Evolutionary conservation across 2,888 invertebrate genomes (phyloP), one percentile per base, ranked within the genome.

Genomic region (Parnassius glacialis): DNA sequence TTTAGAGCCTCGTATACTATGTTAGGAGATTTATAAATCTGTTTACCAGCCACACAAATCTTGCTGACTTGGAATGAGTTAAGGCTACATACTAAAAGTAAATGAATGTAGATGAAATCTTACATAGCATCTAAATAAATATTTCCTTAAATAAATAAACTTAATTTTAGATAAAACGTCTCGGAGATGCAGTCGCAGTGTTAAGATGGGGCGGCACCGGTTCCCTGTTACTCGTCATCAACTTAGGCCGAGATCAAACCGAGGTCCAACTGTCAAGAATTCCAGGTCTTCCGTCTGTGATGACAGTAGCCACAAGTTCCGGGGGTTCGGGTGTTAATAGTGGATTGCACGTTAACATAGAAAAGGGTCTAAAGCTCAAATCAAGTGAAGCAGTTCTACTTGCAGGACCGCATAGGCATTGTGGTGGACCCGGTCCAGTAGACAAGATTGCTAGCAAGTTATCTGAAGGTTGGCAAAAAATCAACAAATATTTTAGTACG

Each of bases 91-190:
- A 25, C 34, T 34, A 7, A 34, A 1, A 7, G 34, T 34, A 34
- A 34, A 7, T 34, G 5, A 1, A 34, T 34, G 34, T 34, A 34
- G 7, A 7, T 34, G 5, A 34, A 7, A 34, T 34, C 5, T 25
- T 25, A 34, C 34, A 20, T 20, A 20, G 1, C 10, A 10, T 11
- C 43, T 43, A 9, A 3, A 43, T 11, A 7, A 43, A 43, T 3
- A 11, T 43, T 11, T 9, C 10, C 10, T 43, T 43, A 10, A 43
- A 43, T 10, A 43, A 43, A 43, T 43, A 43, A 10, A 10, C 10
- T 9, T 48, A 13, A 9, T 81, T 82, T 62, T 76, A 93, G 84
- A 93, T 94, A 64, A 93, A 92, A 61, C 93, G 94, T 60, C 87
- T 94, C 52, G 93, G 93, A 61, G 85, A 80, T 7, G 85, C 85